Evolutionary conservation across 2,888 invertebrate genomes (phyloP).

Genomic region (Neria commutata): DNA sequence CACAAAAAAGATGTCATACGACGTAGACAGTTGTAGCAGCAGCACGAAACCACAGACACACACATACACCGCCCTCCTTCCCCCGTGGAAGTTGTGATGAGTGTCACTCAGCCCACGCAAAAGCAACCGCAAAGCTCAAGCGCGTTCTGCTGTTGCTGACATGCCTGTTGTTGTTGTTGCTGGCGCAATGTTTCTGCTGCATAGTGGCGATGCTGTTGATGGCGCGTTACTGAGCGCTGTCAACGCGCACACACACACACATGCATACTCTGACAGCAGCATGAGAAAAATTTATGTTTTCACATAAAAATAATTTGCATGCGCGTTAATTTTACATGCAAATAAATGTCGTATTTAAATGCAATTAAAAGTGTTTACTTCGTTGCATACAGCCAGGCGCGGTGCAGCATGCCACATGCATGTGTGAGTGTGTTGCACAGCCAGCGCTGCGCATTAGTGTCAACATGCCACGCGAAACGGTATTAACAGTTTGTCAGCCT

Average conservation of each 20-base stretch:
- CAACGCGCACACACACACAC: slow-evolving; percentile 12
- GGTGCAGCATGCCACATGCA: slow-evolving; percentile 25
- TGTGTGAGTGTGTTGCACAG: too few relatives aligned
- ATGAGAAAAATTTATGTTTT: slow-evolving; percentile 24
- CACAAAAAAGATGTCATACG: not conserved
- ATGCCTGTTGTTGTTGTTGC: too few relatives aligned
- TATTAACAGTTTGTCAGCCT: too few relatives aligned
- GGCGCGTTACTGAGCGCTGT: not conserved
- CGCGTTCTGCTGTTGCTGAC: not conserved
- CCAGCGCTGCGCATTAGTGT: too few relatives aligned
- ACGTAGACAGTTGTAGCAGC: not conserved
- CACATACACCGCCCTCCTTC: slow-evolving; percentile 5
- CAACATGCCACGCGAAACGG: too few relatives aligned
- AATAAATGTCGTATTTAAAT: slow-evolving; percentile 61
- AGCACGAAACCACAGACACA: slow-evolving; percentile 4
- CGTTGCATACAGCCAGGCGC: slow-evolving; percentile 36
- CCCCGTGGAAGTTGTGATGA: slow-evolving; percentile 33
- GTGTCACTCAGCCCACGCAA: slow-evolving; percentile 23
- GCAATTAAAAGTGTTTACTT: slow-evolving; percentile 57
- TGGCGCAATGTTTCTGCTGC: too few relatives aligned
- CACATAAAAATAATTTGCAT: slow-evolving; percentile 53
- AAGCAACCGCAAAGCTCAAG: not conserved
- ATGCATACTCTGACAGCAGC: slow-evolving; percentile 33
- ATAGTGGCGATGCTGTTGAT: slow-evolving; percentile 8
- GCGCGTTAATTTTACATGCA: slow-evolving; percentile 57